These are phyloP conservation scores for Corvus hawaiiensis DNA, from an alignment of 2,113 vertebrate species.

Conservation along the genomic window DNA sequence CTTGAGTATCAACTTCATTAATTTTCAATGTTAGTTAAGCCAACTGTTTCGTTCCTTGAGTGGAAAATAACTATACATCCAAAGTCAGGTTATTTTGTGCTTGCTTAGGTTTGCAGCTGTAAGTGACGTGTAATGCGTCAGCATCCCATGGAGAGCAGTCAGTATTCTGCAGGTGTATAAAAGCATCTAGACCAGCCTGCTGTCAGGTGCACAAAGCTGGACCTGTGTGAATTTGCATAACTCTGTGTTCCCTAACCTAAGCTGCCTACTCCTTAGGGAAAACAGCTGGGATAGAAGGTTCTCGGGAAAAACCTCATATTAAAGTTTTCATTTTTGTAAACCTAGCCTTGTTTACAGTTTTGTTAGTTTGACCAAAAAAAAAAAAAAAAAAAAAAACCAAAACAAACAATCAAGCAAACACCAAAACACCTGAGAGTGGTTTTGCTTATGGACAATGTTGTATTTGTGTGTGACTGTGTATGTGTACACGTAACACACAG, in stretches of 20 bases:
- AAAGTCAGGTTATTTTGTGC: slow-evolving; percentile 12
- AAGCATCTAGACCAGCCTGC: neutral
- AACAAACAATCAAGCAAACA: neutral
- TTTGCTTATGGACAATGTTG: neutral
- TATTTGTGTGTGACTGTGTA: neutral
- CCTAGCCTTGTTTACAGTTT: neutral
- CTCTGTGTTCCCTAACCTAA: neutral
- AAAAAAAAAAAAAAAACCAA: neutral
- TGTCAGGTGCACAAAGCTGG: neutral
- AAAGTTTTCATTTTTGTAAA: neutral
- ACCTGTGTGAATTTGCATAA: neutral
- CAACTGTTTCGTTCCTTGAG: neutral
- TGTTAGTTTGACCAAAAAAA: neutral
- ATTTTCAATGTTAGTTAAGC: neutral
- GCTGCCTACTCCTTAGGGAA: neutral
- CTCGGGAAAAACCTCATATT: neutral
- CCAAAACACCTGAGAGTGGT: neutral
- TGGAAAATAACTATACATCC: neutral
- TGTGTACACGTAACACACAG: neutral
- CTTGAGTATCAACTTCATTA: neutral
- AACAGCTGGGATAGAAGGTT: neutral
- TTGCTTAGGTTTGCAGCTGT: neutral
- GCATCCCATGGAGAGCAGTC: neutral
- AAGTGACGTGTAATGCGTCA: neutral
- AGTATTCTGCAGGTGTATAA: neutral